phyloP scores from a whole-genome alignment of 2,888 invertebrate species.

The Willowsia nigromaculata region DNA sequence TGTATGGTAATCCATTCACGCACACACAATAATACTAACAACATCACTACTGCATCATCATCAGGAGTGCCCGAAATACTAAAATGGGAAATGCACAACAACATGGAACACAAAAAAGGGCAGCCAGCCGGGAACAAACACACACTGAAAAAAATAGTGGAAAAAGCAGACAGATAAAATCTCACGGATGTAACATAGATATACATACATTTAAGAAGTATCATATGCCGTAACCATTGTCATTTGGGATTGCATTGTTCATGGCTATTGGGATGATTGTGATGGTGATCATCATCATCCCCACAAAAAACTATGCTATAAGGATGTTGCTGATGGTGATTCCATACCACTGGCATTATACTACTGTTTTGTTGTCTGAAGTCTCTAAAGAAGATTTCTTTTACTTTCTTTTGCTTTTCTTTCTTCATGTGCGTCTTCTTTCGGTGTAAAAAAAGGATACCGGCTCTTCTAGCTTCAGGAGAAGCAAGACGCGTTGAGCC shows the following conservation, averaged over 20 bases:
- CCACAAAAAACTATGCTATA: not conserved
- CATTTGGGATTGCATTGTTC: slow-evolving; percentile 34
- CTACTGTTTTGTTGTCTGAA: not conserved
- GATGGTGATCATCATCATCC: slow-evolving; percentile 33
- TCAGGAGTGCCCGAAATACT: not conserved
- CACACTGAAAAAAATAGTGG: not conserved
- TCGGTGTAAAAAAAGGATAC: not conserved
- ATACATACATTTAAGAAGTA: not conserved
- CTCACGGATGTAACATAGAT: too few relatives aligned
- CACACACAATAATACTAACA: slow-evolving; percentile 30
- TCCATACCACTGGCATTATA: not conserved
- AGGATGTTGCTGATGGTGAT: not conserved
- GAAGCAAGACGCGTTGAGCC: slow-evolving; percentile 41
- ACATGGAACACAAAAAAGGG: not conserved
- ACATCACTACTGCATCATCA: not conserved
- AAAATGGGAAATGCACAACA: not conserved
- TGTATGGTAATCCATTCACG: slow-evolving; percentile 48
- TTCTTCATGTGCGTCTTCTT: not conserved
- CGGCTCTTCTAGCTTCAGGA: not conserved
- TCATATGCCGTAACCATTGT: slow-evolving; percentile 13
- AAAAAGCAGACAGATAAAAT: not conserved
- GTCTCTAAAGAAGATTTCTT: not conserved
- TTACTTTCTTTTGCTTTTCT: not conserved
- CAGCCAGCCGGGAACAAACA: too few relatives aligned
- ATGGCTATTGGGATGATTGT: not conserved